Conservation (phyloP, 2,888 invertebrate species). For the Gastrophysa polygoni region DNA sequence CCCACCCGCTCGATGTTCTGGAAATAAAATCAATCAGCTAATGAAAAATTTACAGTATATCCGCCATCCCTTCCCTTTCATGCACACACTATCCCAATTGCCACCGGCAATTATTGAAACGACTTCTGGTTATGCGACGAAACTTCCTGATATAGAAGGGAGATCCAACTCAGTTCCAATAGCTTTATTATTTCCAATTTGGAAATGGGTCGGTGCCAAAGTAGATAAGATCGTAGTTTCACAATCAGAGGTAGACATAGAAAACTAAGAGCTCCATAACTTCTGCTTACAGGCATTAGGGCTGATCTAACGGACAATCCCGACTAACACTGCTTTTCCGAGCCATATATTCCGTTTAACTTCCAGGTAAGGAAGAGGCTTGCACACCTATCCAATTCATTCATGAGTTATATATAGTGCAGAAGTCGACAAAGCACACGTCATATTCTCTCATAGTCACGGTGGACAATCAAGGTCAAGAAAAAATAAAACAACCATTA, state of each 20-base stretch:
- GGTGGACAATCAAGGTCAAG: too few relatives aligned
- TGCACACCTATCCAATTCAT: constrained; percentile 32
- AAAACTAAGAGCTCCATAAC: constrained; percentile 46
- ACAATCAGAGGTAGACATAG: constrained; percentile 40
- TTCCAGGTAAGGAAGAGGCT: constrained; percentile 32
- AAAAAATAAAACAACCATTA: too few relatives aligned
- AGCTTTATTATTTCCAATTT: constrained; percentile 23
- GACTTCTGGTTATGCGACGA: neutral
- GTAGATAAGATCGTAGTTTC: constrained; percentile 21
- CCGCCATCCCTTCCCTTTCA: too few relatives aligned
- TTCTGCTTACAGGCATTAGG: constrained; percentile 44
- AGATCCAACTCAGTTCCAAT: constrained; percentile 1
- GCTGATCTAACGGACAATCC: constrained; percentile 46
- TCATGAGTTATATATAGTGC: constrained; percentile 12
- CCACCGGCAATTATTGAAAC: neutral
- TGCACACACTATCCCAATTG: too few relatives aligned
- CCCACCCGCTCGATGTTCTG: too few relatives aligned
- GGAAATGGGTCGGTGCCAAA: constrained; percentile 6
- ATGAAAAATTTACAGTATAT: too few relatives aligned
- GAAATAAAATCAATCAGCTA: too few relatives aligned
- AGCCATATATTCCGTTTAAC: constrained; percentile 42
- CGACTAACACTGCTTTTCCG: constrained; percentile 40
- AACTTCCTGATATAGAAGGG: neutral
- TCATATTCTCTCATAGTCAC: too few relatives aligned
- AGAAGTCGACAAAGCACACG: too few relatives aligned